Conservation (phyloP, 2,888 invertebrate genomes). For the Sinotaia quadrata region DNA sequence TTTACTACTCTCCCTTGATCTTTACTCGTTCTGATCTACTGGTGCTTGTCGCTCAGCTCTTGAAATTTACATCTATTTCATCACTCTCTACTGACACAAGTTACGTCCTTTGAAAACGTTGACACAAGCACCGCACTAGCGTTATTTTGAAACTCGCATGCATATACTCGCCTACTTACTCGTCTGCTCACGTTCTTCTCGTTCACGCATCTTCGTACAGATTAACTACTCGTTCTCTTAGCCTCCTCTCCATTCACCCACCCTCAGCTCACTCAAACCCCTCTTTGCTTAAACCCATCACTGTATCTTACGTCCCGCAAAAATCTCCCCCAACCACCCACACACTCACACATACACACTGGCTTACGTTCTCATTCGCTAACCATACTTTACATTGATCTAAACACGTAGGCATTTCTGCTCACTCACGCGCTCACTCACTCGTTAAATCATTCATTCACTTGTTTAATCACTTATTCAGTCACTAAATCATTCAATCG, state of each 20-base stretch:
- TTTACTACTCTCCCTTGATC: too few species aligned
- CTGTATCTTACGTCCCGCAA: not conserved
- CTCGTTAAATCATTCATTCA: constrained; percentile 10
- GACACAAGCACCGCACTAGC: too few species aligned
- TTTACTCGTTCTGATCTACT: too few species aligned
- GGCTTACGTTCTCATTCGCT: not conserved
- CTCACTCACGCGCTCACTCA: constrained; percentile 8
- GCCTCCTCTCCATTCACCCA: not conserved
- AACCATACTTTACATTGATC: not conserved
- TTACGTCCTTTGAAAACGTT: too few species aligned
- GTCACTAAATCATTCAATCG: constrained; percentile 23
- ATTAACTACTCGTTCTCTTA: too few species aligned
- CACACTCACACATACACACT: not conserved
- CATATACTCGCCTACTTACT: too few species aligned
- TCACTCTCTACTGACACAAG: too few species aligned
- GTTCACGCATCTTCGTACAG: too few species aligned
- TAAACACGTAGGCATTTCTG: constrained; percentile 1
- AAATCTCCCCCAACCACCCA: not conserved
- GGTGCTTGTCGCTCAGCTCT: too few species aligned
- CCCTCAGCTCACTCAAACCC: not conserved
- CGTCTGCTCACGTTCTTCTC: too few species aligned
- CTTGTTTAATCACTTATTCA: constrained; percentile 4
- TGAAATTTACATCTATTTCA: too few species aligned
- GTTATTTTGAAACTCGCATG: too few species aligned
- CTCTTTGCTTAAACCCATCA: not conserved